Evolutionary conservation across 2,113 vertebrate genomes (phyloP), one percentile per base, ranked within the genome.

Genomic region (Charina bottae): DNA sequence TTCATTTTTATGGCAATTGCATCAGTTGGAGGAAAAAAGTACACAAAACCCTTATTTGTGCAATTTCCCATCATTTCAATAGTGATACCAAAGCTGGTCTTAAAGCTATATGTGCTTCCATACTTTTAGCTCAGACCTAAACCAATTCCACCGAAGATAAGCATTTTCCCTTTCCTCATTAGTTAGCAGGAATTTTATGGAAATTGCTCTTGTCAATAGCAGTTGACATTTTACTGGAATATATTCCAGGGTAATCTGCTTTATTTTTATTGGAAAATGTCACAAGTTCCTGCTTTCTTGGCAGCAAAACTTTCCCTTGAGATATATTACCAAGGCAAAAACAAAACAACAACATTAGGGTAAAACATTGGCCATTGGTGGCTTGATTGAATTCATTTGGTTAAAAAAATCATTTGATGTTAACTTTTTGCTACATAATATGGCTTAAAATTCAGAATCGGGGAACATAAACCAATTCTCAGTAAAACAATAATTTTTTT

Each of bases 161-260:
- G 42, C 46, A 4, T 46, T 53, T 62, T 6, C 12, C 33, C 11
- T 13, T 78, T 86, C 28, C 60, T 94, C 46, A 23, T 90, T 84
- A 92, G 78, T 93, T 92, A 93, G 8, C 6, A 95, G 93, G 2
- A 85, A 89, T 94, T 95, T 92, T 95, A 62, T 87, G 86, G n/a
- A 28, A 93, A 24, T 3, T 58, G 58, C 83, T 0, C 2, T 93
- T 96, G 88, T 90, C 78, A 95, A 93, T 90, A 93, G 89, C 88
- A 28, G 55, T 92, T 94, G 92, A 93, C 83, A 9, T 42, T 95
- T 95, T 95, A 90, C 85, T 95, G 87, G 92, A 49, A 93, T 37
- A 54, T 53, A 92, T 94, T 93, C 62, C 28, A 93, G 0, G 56
- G 55, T 92, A 94, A 93, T 91, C 33, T 93, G 4, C 0, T 93